A percentile compares a stretch with the other conserved stretches of the same genome.
phyloP scores from a whole-genome alignment of 1,140 invertebrate species.

The Hylaeus volcanicus region DNA sequence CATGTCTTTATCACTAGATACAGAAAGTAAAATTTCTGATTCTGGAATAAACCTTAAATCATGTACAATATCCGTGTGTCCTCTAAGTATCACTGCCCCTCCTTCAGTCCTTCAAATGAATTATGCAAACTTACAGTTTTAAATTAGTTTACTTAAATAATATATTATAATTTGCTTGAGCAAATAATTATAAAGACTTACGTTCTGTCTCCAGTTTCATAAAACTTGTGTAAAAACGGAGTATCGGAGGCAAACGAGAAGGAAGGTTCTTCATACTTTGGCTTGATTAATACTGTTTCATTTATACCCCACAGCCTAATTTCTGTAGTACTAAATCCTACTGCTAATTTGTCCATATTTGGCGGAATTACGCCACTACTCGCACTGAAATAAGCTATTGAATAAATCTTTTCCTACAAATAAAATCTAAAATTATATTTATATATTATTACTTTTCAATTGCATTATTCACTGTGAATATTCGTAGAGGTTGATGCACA shows the following conservation, averaged over 20 bases:
- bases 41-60: conserved; percentile 85
- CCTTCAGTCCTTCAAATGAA: conserved; percentile 76
- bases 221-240: conserved; percentile 57
- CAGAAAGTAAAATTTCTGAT: conserved; percentile 85
- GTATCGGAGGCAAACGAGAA: conserved; percentile 71
- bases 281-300: conserved; percentile 81
- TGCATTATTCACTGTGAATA: conserved; percentile 83
- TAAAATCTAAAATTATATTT: background rate
- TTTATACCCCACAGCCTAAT: conserved; percentile 84
- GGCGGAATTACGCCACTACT: conserved; percentile 82
- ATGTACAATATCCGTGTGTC: conserved; percentile 88
- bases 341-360: conserved; percentile 82
- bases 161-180: background rate
- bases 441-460: conserved; percentile 81
- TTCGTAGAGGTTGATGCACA: conserved; percentile 81
- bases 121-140: conserved; percentile 7
- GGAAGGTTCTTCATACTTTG: conserved; percentile 64
- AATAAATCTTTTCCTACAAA: background rate
- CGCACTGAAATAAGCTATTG: conserved; percentile 74
- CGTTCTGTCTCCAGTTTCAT: conserved; percentile 62
- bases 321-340: conserved; percentile 83
- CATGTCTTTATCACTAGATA: conserved; percentile 89
- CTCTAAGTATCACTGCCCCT: conserved; percentile 83
- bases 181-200: conserved; percentile 45
- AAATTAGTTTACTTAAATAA: background rate